Conservation (phyloP, 2,797 vertebrate genomes). For the Molossus molossus region DNA sequence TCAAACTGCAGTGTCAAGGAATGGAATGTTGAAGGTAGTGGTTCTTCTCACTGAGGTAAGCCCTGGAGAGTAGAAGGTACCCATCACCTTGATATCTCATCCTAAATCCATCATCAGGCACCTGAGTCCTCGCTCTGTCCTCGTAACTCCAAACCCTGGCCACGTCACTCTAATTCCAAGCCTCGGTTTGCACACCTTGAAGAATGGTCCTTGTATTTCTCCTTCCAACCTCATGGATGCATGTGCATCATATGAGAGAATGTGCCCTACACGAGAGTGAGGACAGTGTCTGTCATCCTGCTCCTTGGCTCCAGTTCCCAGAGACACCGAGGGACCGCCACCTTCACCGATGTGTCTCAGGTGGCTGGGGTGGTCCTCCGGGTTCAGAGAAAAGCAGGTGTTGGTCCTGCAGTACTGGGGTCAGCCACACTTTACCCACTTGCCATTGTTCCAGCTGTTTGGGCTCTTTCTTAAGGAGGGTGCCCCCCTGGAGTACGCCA, state of each 20-base stretch:
- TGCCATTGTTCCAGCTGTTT: background rate
- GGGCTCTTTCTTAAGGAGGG: slow-evolving; percentile 14
- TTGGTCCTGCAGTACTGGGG: background rate
- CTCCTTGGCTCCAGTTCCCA: background rate
- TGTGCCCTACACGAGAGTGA: background rate
- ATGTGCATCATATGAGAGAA: background rate
- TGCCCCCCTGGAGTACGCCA: background rate
- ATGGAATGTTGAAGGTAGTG: background rate
- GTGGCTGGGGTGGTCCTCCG: background rate
- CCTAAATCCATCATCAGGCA: background rate
- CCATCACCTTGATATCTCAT: background rate
- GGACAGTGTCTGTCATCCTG: background rate
- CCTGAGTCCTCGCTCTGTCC: background rate
- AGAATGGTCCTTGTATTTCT: background rate
- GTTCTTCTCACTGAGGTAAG: background rate
- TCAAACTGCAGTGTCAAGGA: background rate
- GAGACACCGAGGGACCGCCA: background rate
- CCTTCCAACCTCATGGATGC: background rate
- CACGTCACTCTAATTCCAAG: background rate
- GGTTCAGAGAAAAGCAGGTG: background rate
- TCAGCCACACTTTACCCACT: background rate
- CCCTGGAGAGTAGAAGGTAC: background rate
- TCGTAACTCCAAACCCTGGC: background rate
- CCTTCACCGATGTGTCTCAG: background rate
- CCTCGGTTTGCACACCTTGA: background rate